phyloP scores from a whole-genome alignment of 2,797 vertebrate genomes.

The Gobio occitaniae region DNA sequence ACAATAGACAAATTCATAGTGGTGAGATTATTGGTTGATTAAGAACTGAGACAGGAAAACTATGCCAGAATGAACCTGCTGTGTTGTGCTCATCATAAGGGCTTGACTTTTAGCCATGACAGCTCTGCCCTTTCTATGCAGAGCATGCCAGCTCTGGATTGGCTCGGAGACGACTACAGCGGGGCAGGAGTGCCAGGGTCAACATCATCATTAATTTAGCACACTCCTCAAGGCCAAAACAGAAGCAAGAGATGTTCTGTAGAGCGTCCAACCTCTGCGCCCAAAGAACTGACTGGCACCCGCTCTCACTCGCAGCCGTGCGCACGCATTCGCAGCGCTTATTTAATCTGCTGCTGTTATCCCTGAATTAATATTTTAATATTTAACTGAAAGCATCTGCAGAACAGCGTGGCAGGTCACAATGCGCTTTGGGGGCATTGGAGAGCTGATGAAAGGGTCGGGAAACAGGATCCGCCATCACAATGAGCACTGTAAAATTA shows the following conservation, averaged over 20 bases:
- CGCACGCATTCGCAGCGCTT: conserved; percentile 58
- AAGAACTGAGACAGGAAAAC: neutral
- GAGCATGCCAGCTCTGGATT: conserved; percentile 5
- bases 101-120: conserved; percentile 41
- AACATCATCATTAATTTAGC: conserved; percentile 83
- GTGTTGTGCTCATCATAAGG: conserved; percentile 26
- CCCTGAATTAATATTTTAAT: conserved; percentile 85
- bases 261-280: conserved; percentile 70
- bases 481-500: conserved; percentile 66
- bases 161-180: conserved; percentile 27
- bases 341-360: conserved; percentile 82
- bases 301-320: conserved; percentile 2
- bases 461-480: conserved; percentile 74
- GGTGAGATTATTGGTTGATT: neutral
- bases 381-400: conserved; percentile 82
- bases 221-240: conserved; percentile 72
- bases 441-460: conserved; percentile 75
- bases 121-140: conserved; percentile 22
- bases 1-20: neutral
- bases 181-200: conserved; percentile 69
- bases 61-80: conserved; percentile 22
- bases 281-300: conserved; percentile 27
- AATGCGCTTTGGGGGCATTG: conserved; percentile 57
- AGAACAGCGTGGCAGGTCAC: conserved; percentile 70
- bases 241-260: conserved; percentile 71